Evolutionary conservation across 2,888 invertebrate species (phyloP).

Genomic region (Anthophora plumipes): DNA sequence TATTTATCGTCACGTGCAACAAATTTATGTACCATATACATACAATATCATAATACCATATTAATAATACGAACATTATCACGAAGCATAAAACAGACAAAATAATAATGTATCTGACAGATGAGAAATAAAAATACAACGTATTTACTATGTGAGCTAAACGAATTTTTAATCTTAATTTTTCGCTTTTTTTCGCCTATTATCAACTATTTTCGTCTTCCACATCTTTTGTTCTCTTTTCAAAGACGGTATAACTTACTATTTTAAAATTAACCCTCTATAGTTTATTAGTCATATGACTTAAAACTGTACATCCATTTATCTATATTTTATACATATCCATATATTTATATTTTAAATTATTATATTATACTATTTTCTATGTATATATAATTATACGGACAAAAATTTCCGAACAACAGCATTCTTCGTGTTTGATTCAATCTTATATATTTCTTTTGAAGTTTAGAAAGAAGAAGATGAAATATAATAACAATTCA

Average conservation of each 20-base stretch:
- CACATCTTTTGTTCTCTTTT: background rate
- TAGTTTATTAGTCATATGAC: no score
- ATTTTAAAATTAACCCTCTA: constrained; percentile 10
- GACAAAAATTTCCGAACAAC: no score
- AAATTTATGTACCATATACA: background rate
- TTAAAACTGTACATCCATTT: no score
- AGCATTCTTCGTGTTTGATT: no score
- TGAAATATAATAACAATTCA: no score
- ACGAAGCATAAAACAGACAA: background rate
- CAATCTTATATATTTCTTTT: no score
- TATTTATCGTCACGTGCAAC: background rate
- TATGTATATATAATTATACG: no score
- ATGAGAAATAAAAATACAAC: background rate
- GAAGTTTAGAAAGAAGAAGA: no score
- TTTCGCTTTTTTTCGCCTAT: constrained; percentile 8
- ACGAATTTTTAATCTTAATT: constrained; percentile 13
- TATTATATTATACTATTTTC: no score
- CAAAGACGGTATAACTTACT: background rate
- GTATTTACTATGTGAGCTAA: background rate
- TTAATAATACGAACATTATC: background rate
- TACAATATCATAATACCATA: no score
- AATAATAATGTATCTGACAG: background rate
- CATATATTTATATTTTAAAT: no score
- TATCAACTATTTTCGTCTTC: background rate
- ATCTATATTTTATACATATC: no score